A percentile compares a stretch with the other conserved stretches of the same genome.
phyloP scores from a whole-genome alignment of 1,140 invertebrate genomes.

The Heliconius eleuchia region DNA sequence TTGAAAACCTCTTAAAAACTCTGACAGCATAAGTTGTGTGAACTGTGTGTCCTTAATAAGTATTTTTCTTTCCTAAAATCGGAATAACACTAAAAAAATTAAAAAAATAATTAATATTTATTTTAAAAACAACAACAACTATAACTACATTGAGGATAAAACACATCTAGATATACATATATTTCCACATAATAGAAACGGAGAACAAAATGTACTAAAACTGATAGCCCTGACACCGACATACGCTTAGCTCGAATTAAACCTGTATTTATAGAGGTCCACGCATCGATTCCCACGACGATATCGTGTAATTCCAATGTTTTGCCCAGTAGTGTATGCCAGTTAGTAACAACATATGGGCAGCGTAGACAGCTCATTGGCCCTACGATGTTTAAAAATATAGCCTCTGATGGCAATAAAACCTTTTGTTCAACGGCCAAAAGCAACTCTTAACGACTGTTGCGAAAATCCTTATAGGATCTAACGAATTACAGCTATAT shows the following conservation, averaged over 20 bases:
- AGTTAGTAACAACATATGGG: conserved; percentile 46
- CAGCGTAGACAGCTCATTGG: conserved; percentile 29
- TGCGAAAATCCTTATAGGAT: conserved; percentile 5
- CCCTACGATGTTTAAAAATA: conserved; percentile 35
- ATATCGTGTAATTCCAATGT: conserved; percentile 54
- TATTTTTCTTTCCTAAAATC: no score
- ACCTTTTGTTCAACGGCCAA: conserved; percentile 10
- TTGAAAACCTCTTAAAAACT: no score
- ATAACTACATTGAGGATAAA: neutral
- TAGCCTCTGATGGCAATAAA: conserved; percentile 24
- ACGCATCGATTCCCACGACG: conserved; percentile 57
- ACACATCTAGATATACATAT: neutral
- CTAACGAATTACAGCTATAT: neutral
- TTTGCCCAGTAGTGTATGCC: conserved; percentile 47
- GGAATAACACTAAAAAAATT: no score
- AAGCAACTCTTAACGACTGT: conserved; percentile 1
- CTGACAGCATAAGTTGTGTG: no score
- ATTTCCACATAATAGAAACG: neutral
- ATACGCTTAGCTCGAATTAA: conserved; percentile 51
- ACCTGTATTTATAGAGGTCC: conserved; percentile 56
- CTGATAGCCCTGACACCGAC: conserved; percentile 41
- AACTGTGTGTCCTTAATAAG: no score
- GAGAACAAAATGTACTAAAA: neutral
- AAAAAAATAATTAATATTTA: no score
- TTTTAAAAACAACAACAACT: no score